Conservation (phyloP, 2,113 vertebrate species). For the Orthonyx spaldingii region DNA sequence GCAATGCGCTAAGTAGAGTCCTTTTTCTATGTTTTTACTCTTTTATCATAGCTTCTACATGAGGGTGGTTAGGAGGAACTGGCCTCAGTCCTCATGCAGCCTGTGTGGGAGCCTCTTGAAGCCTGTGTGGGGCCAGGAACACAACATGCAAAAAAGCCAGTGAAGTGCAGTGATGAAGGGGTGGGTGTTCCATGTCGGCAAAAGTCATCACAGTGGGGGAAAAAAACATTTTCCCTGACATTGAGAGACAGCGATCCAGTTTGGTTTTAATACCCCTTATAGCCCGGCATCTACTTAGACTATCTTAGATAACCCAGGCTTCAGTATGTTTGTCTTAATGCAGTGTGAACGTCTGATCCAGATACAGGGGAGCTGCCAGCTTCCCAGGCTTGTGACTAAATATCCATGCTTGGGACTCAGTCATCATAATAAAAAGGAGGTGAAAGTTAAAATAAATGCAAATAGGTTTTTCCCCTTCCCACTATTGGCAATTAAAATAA, state of each 20-base stretch:
- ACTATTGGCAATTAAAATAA: not conserved
- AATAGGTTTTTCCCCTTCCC: not conserved
- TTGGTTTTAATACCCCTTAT: not conserved
- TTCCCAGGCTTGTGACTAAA: not conserved
- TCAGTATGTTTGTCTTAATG: not conserved
- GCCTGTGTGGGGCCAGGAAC: fast-evolving
- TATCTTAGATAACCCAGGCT: not conserved
- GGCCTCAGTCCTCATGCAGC: not conserved
- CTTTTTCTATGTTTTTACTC: not conserved
- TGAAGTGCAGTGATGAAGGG: not conserved
- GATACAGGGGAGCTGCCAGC: not conserved
- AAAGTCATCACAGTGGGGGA: not conserved
- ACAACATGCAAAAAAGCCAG: not conserved
- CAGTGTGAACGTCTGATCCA: not conserved
- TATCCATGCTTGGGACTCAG: not conserved
- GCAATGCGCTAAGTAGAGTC: not conserved
- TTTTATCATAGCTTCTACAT: fast-evolving
- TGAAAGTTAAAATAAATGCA: not conserved
- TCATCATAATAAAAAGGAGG: not conserved
- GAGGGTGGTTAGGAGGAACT: not conserved
- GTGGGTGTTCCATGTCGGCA: not conserved
- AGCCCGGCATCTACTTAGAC: not conserved
- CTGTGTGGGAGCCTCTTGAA: not conserved
- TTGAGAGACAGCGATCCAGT: not conserved
- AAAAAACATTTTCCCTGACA: not conserved